Base-by-base conservation (phyloP, 2,888 invertebrate species). In the Chydorus sphaericus region DNA sequence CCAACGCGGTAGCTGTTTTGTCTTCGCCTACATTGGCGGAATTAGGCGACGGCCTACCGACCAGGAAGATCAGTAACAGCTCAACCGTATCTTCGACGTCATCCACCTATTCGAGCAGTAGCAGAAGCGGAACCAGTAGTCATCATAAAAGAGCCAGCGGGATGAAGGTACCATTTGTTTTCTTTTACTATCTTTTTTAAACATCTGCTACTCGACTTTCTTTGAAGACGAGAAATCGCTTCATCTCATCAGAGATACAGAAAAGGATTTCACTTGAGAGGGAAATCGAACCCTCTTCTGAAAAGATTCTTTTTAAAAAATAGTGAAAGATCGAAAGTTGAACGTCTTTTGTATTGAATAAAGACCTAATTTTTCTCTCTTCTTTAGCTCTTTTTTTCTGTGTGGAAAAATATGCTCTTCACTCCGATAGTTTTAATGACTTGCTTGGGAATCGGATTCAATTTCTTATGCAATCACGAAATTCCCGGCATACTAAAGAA, bases 391-490 rank as follows among this genome's bases (percentile, higher is more conserved):
- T 63, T 66, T 14, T 59, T 65, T 4, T 66, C 68, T n/a, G 69
- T 75, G 48, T 64, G 78, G 11, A 81, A 80, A 68, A 86, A 84
- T 54, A 82, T 93, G 54, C 75, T 85, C 59, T 75, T 82, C 10
- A 96, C 96, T 73, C 96, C 94, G 0, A 80, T 94, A 56, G 78
- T 94, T 16, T 76, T 90, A 54, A 93, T 93, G 92, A 93, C 94
- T 0, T 72, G 88, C 16, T 71, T 93, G 59, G 94, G 94, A 8
- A 83, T 94, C 14, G 68, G 81, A 59, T 89, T 89, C 37, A 92
- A 93, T 69, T 74, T 89, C 60, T 68, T 81, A 37, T 91, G 90
- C 68, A 77, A 80, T 61, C 84, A 88, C 66, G 76, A 81, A 10
- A 69, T 93, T 55, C 92, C 93, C n/a, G 69, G 77, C 49, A 78